Evolutionary conservation across 2,888 invertebrate genomes (phyloP).

Genomic region (Andrena dorsata): DNA sequence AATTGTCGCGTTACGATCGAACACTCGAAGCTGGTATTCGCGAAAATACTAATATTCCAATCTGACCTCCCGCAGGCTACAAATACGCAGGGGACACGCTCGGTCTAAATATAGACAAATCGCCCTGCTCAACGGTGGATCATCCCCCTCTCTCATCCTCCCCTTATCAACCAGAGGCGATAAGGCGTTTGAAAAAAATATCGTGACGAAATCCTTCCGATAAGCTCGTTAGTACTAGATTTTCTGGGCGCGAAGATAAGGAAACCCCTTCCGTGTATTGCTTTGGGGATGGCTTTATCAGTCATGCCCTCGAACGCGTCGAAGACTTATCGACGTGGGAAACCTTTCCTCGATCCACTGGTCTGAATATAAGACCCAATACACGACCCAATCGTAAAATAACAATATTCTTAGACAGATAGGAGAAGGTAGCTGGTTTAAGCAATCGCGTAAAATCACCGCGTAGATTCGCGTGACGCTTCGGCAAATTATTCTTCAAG

Average conservation of each 20-base stretch:
- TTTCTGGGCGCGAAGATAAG: constrained; percentile 39
- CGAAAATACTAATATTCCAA: constrained; percentile 17
- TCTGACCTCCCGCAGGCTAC: background rate
- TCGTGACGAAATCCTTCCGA: background rate
- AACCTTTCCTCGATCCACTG: constrained; percentile 28
- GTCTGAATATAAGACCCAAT: too few species aligned
- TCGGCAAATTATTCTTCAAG: background rate
- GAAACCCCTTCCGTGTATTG: constrained; percentile 2
- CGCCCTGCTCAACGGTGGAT: background rate
- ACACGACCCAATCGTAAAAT: too few species aligned
- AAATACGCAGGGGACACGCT: background rate
- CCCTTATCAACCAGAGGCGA: constrained; percentile 9
- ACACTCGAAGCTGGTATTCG: background rate
- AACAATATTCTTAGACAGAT: background rate
- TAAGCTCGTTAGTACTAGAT: constrained; percentile 28
- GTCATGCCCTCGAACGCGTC: constrained; percentile 12
- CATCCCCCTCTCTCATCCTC: background rate
- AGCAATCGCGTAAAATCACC: constrained; percentile 9
- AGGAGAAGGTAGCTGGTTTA: background rate
- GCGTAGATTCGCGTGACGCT: background rate
- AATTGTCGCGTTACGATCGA: constrained; percentile 36
- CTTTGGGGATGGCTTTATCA: constrained; percentile 32
- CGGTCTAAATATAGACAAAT: constrained; percentile 5
- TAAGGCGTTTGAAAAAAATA: constrained; percentile 3
- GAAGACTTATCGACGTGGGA: constrained; percentile 53